These are phyloP conservation scores for Rhopilema esculentum DNA, from an alignment of 30 jellyfish, hydroid and myxozoan species.

Conservation along the genomic window DNA sequence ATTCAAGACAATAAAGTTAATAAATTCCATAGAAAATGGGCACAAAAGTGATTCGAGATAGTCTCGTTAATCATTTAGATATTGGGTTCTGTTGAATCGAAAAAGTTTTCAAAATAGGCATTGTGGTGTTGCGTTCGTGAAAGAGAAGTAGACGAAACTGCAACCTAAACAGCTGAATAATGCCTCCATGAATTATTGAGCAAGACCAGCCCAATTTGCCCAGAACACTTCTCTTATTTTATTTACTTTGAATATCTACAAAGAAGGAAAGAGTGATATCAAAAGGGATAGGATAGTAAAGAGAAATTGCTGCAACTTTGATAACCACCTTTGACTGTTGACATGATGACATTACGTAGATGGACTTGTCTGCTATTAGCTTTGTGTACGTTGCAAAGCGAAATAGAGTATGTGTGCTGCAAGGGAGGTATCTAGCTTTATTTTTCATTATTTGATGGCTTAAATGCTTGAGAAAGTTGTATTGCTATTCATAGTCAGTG, in stretches of 20 bases:
- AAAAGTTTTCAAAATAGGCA: slow-evolving; percentile 30
- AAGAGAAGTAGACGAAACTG: slow-evolving; percentile 32
- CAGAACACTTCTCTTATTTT: neutral
- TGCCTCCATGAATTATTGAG: slow-evolving; percentile 18
- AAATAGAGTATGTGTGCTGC: neutral
- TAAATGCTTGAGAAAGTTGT: neutral
- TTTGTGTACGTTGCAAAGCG: neutral
- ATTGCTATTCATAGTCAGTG: no score
- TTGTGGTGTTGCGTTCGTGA: slow-evolving; percentile 36
- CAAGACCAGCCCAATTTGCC: neutral
- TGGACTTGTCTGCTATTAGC: neutral
- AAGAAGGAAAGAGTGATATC: neutral
- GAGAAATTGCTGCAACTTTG: no score
- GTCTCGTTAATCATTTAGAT: neutral
- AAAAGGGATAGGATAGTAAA: neutral
- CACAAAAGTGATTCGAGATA: neutral
- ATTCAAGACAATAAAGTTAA: neutral
- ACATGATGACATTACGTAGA: neutral
- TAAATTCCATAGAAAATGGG: neutral
- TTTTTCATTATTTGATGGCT: neutral
- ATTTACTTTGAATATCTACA: neutral
- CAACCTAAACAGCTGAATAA: slow-evolving; percentile 46
- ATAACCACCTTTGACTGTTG: neutral
- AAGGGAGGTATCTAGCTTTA: neutral
- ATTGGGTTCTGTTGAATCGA: neutral